Evolutionary conservation across 2,797 vertebrate genomes (phyloP), one percentile per base, ranked within the genome.

Genomic region (Tinamus major): DNA sequence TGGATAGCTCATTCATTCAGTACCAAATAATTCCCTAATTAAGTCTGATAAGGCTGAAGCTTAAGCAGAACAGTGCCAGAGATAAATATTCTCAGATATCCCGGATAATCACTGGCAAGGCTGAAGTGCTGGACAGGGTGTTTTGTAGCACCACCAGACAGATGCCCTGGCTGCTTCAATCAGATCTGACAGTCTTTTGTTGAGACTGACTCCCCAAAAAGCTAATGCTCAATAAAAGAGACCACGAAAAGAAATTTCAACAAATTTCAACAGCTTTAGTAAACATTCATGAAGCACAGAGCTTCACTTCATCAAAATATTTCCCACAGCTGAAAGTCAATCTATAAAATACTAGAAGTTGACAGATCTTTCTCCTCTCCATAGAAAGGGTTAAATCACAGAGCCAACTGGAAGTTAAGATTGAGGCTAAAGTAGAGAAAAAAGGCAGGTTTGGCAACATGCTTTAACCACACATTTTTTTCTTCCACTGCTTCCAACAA

Each of bases 391-490:
- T 93, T 88, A 94, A 85, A 77, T 79, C 69, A 27, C 39, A 42
- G 16, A 61, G 31, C 29, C 46, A 44, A 70, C 0, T 92, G 69
- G 85, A 94, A 94, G 94, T 58, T 13, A 77, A 83, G 69, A 53
- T 18, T 27, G 61, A 37, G 48, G 72, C 46, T 83, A 53, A 83
- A 7, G 37, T 0, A 17, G 79, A 64, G 62, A 75, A 90, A 70
- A 80, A 88, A 72, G 84, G 67, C 65, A 95, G 63, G 19, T 91
- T 81, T 96, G 96, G 86, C 94, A 96, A 84, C 79, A 94, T 35
- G 88, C 68, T 94, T 80, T 62, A 85, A 76, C 77, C 92, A 93
- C 70, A 93, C 71, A 67, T 79, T 37, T 63, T 2, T 26, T 42
- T 27, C 33, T 24, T 5, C 42, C 41, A 39, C 35, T 53, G 6